Evolutionary conservation across 2,797 vertebrate species (phyloP), one percentile per base, ranked within the genome.

Genomic region (Cichlasoma orientale): DNA sequence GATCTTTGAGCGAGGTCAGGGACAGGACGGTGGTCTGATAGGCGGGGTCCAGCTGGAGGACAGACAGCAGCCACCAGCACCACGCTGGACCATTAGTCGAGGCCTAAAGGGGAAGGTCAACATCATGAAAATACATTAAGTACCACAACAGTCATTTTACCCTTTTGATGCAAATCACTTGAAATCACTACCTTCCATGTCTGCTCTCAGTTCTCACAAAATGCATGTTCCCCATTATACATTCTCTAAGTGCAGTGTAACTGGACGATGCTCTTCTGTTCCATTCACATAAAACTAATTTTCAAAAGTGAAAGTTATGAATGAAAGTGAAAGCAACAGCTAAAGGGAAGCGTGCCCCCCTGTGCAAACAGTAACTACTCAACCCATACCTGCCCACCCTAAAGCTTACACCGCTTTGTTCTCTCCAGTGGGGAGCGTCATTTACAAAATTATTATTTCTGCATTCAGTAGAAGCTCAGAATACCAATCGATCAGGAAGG

Each of bases 1-100:
- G 95, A 70, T 96, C 94, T 3, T 94, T 96, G 83, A 98, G 95
- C 0, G 97, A 97, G 1, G 93, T 95, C 86, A 94, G 94, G 36
- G 97, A 97, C 72, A 98, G 91, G 69, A 98, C 93, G 1, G 84
- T 96, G 83, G 96, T 96, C 88, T 98, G 97, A 89, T 96, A 96
- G 76, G 95, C 93, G 0, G 96, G 95, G 72, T 98, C 97, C 66
- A 98, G 94, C 80, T 97, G 97, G 70, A 98, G 94, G 50, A 97
- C 94, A 19, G 97, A 97, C 70, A 97, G 90, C 77, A 98, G 94
- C 97, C 97, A 98, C 97, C 97, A 98, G 90, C 97, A 98, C 97
- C 97, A 98, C 0, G 88, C 90, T 0, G 97, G 97, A 72, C 97
- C 97, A 0, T 97, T 96, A 38, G 93, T 87, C 0, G 87, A 96